phyloP scores from a whole-genome alignment of 2,113 vertebrate genomes.

The Danio rerio region GRCz12tu NC_133188.1:42873501-42874000 shows the following conservation, averaged over 20 bases:
- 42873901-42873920: too few relatives aligned
- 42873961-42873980: too few relatives aligned
- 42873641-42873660: conserved; percentile 86
- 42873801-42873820: conserved; percentile 17
- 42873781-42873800: conserved; percentile 83
- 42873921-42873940: too few relatives aligned
- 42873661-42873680: conserved; percentile 80
- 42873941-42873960: too few relatives aligned
- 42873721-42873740: conserved; percentile 70
- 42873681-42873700: conserved; percentile 76
- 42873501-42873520: conserved; percentile 94
- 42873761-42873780: conserved; percentile 81
- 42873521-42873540: conserved; percentile 97
- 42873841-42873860: too few relatives aligned
- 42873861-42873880: background rate
- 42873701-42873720: conserved; percentile 71
- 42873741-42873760: conserved; percentile 81
- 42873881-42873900: background rate
- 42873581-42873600: conserved; percentile 91
- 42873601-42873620: conserved; percentile 94
- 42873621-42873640: conserved; percentile 87
- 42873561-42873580: conserved; percentile 88
- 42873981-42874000: too few relatives aligned
- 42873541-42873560: conserved; percentile 95
- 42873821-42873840: background rate